Evolutionary conservation across 2,113 vertebrate species (phyloP).

Genomic region (Tupaia tana): DNA sequence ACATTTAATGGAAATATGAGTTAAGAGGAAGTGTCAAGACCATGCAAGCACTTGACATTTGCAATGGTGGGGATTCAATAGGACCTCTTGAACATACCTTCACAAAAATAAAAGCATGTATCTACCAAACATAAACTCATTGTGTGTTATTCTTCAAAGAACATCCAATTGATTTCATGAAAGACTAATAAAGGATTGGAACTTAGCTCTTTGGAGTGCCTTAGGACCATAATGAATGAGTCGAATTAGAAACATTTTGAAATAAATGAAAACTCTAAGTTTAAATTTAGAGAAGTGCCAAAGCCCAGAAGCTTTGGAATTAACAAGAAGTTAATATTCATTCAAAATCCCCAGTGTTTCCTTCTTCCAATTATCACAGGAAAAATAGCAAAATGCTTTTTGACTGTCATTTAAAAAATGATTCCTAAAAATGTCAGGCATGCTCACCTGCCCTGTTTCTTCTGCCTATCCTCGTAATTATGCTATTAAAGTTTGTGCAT

Average conservation of each 20-base stretch:
- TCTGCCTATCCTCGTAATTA: not conserved
- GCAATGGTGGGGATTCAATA: not conserved
- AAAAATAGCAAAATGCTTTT: slow-evolving; percentile 10
- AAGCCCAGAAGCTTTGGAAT: not conserved
- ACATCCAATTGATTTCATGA: not conserved
- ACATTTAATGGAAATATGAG: not conserved
- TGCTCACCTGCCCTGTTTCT: not conserved
- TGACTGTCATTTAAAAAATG: slow-evolving; percentile 38
- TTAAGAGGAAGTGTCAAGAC: not conserved
- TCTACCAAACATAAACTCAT: not conserved
- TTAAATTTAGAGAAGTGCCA: slow-evolving; percentile 28
- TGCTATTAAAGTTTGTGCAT: not conserved
- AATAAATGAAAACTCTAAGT: slow-evolving; percentile 1
- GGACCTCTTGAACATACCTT: not conserved
- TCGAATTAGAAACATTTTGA: not conserved
- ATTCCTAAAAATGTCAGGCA: not conserved
- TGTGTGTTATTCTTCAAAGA: not conserved
- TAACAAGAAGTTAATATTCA: slow-evolving; percentile 27
- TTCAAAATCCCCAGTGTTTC: not conserved
- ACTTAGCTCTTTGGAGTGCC: not conserved
- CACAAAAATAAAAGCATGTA: not conserved
- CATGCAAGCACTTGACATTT: not conserved
- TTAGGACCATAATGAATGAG: not conserved
- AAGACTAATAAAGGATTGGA: not conserved
- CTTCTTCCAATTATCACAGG: slow-evolving; percentile 15